Base-by-base conservation (phyloP, 2,888 invertebrate genomes). In the Ommatoiulus sabulosus region DNA sequence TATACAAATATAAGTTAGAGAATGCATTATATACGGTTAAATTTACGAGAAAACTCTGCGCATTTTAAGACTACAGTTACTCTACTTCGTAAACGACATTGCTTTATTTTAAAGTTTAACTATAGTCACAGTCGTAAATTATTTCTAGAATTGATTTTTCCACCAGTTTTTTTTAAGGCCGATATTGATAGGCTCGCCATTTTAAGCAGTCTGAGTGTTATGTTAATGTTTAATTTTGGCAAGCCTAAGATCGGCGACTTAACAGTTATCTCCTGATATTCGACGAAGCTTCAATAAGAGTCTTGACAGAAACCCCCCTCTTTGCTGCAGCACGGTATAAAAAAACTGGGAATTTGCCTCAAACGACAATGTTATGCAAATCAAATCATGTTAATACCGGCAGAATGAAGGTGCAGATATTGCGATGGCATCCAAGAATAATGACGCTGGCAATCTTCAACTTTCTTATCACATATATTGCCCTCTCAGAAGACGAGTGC, bases 341-440 rank as follows among this genome's bases (percentile, higher is more conserved):
- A 80, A 80, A 80, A 80, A 63, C 80, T 35, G 12, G 80, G 80
- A 80, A 80, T 80, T 80, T 80, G 80, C 80, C 80, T 80, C 43
- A 80, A 80, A 80, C 80, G 80, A 80, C 80, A 80, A 80, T 80
- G 80, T 80, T 80, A 80, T 80, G 80, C 80, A 80, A 80, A 80
- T 80, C 80, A 80, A 80, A 80, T 80, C 80, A 43, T 80, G 80
- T 80, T 80, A 80, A 80, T 80, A 80, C 80, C 80, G 35, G 5
- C 80, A 80, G 80, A 80, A 80, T 80, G 80, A 80, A 80, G 80
- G 80, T 80, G 80, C 80, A 80, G 80, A 80, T 80, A 80, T 80
- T 80, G 24, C 80, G 80, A 80, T 80, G 80, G 80, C 72, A 72
- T 72, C 24, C 72, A 72, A 72, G 72, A 72, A 24, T 72, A 72